Conservation (phyloP, 2,888 invertebrate genomes). For the Drosophila peninsularis region DNA sequence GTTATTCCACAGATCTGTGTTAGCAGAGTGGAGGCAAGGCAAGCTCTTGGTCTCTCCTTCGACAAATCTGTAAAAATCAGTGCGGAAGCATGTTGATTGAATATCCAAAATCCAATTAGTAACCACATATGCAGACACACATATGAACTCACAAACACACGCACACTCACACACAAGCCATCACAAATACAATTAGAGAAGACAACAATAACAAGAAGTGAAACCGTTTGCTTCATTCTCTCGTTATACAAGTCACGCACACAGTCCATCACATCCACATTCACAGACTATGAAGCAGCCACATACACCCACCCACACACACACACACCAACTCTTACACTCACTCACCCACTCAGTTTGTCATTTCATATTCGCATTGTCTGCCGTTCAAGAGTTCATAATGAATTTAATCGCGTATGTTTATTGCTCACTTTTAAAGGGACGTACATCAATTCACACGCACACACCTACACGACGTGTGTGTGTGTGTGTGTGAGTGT, state of each 20-base stretch:
- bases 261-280: conserved; percentile 8
- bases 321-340: conserved; percentile 31
- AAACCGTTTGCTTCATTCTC: conserved; percentile 44
- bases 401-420: conserved; percentile 84
- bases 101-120: conserved; percentile 72
- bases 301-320: conserved; percentile 27
- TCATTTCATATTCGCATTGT: conserved; percentile 74
- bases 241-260: conserved; percentile 55
- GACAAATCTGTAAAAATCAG: conserved; percentile 47
- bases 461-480: neutral
- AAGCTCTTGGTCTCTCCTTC: conserved; percentile 3
- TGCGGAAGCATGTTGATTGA: conserved; percentile 63
- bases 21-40: neutral
- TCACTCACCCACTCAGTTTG: conserved; percentile 48
- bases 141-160: too few relatives aligned
- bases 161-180: conserved; percentile 23
- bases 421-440: conserved; percentile 81
- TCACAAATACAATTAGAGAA: conserved; percentile 59
- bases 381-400: conserved; percentile 80
- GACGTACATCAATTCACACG: conserved; percentile 32
- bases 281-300: conserved; percentile 6
- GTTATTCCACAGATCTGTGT: conserved; percentile 1
- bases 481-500: too few relatives aligned
- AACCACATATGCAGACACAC: conserved; percentile 29
- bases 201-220: conserved; percentile 46